Base-by-base conservation (phyloP, 2,797 vertebrate genomes). In the Avahi laniger region DNA sequence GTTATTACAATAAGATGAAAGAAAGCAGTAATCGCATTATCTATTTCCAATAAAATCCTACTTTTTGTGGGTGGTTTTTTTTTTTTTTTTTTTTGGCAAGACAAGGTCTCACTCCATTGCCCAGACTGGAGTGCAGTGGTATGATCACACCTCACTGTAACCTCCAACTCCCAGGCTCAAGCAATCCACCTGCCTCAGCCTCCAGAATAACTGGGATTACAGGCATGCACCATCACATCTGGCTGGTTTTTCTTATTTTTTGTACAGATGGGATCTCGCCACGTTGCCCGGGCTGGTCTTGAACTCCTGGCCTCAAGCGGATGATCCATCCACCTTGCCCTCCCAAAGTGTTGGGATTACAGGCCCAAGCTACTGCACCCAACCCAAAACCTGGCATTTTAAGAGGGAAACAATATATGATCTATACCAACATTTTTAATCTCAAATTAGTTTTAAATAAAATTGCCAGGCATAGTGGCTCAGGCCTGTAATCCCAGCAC, bases 21-120 rank as follows among this genome's bases (percentile, higher is more conserved):
- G 65, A 95, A 65, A 93, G 43, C 50, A 57, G 41, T 48, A 35
- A 41, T 70, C 81, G 52, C 30, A 95, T 80, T 85, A 85, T 41
- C 48, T 70, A 76, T 84, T 92, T 94, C 86, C 38, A 95, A 75
- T 28, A 69, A 94, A 95, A 22, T 52, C 26, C 17, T 89, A 72
- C 12, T 67, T 67, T 59, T 35, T 20, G 63, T n/a, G 63, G 15
- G 63, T 33, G 17, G 15, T 7, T 65, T 65, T 17, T 63, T 33
- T n/a, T n/a, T 7, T 17, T 65, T n/a, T 7, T 7, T n/a, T 33
- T n/a, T 65, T n/a, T 65, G 15, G 52, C 7, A 0, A 18, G 63
- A 67, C 33, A 67, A 67, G 33, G 7, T 67, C 33, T 67, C 63
- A 67, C 63, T 67, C 33, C 63, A 18, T 35, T n/a, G 33, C 7